Evolutionary conservation across 2,888 invertebrate genomes (phyloP).

Genomic region (Sinodicranocentrus sp.): DNA sequence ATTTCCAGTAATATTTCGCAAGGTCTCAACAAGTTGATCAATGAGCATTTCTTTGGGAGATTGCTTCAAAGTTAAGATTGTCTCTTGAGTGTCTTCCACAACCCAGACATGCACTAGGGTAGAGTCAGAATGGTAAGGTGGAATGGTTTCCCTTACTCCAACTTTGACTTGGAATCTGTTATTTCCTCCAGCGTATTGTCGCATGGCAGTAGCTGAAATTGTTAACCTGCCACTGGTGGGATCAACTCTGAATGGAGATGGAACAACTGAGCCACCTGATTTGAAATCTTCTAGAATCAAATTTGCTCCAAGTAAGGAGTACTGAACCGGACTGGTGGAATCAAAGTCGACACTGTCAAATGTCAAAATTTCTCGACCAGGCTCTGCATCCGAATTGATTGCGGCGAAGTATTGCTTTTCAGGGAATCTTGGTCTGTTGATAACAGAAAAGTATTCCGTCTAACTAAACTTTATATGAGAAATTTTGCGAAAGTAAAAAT

Average conservation of each 20-base stretch:
- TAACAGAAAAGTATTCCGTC: neutral
- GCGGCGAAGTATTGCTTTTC: conserved; percentile 74
- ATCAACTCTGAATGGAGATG: conserved; percentile 89
- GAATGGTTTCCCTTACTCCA: conserved; percentile 88
- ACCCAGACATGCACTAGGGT: conserved; percentile 94
- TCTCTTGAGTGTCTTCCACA: conserved; percentile 89
- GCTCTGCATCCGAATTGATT: conserved; percentile 75
- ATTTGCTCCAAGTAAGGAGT: conserved; percentile 72
- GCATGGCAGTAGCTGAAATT: conserved; percentile 89
- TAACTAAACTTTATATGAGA: neutral
- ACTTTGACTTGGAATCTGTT: conserved; percentile 91
- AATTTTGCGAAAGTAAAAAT: neutral
- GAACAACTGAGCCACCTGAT: conserved; percentile 87
- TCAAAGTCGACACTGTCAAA: conserved; percentile 73
- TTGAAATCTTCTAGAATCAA: conserved; percentile 75
- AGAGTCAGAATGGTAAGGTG: conserved; percentile 87
- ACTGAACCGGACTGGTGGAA: conserved; percentile 71
- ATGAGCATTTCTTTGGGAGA: conserved; percentile 87
- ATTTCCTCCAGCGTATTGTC: conserved; percentile 88
- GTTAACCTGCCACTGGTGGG: conserved; percentile 84
- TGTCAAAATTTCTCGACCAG: conserved; percentile 73
- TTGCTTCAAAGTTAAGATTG: conserved; percentile 90
- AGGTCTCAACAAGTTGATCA: conserved; percentile 85
- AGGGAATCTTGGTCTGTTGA: conserved; percentile 66
- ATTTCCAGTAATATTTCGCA: conserved; percentile 87